Conservation (phyloP, 2,888 invertebrate genomes). For the Liopterus haemorrhoidalis region DNA sequence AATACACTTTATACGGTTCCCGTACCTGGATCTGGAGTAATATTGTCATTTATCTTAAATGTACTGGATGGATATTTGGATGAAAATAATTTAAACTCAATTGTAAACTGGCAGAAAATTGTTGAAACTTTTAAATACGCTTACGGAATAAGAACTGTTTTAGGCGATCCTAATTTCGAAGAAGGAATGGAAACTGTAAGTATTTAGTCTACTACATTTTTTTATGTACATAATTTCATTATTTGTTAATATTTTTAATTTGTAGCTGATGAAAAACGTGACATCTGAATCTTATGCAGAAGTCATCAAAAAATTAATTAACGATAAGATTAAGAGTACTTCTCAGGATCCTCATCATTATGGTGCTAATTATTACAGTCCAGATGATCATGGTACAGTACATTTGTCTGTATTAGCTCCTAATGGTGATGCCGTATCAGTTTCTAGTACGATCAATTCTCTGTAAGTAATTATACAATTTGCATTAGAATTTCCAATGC, state of each 20-base stretch:
- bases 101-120: conserved; percentile 68
- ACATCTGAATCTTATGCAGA: conserved; percentile 58
- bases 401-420: conserved; percentile 79
- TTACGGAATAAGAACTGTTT: conserved; percentile 74
- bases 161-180: conserved; percentile 77
- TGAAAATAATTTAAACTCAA: conserved; percentile 34
- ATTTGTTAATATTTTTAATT: conserved; percentile 27
- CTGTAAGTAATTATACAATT: too few species aligned
- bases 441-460: conserved; percentile 83
- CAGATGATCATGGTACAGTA: conserved; percentile 81
- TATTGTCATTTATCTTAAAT: conserved; percentile 76
- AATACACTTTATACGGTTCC: conserved; percentile 70
- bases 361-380: conserved; percentile 57
- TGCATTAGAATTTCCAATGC: too few species aligned
- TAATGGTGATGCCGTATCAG: conserved; percentile 84
- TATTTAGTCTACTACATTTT: too few species aligned
- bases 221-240: conserved; percentile 4
- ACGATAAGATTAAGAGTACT: conserved; percentile 55
- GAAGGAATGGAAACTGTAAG: conserved; percentile 42
- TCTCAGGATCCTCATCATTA: conserved; percentile 64
- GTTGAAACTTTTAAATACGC: conserved; percentile 89
- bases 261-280: conserved; percentile 61
- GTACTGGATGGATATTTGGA: conserved; percentile 57
- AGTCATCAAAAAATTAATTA: conserved; percentile 46
- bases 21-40: conserved; percentile 78